Conservation (phyloP, 2,888 invertebrate genomes). For the Dicyrtomina minuta region DNA sequence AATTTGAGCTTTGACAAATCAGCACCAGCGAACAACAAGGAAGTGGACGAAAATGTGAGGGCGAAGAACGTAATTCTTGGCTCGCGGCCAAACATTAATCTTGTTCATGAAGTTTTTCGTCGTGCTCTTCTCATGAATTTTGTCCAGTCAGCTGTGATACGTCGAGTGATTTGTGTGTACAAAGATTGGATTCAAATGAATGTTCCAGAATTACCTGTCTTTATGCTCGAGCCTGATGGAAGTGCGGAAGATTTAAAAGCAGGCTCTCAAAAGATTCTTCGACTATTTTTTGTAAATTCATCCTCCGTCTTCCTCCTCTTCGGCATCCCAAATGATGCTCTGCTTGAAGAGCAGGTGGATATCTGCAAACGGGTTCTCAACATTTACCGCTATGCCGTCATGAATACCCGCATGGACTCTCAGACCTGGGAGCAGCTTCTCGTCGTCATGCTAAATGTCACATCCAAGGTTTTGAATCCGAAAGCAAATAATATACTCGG, state of each 20-base stretch:
- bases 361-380: slow-evolving; percentile 93
- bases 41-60: slow-evolving; percentile 51
- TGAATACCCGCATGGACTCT: slow-evolving; percentile 91
- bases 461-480: slow-evolving; percentile 81
- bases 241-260: slow-evolving; percentile 65
- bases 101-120: slow-evolving; percentile 89
- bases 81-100: slow-evolving; percentile 87
- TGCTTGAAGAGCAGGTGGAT: slow-evolving; percentile 90
- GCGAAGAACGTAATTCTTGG: slow-evolving; percentile 77
- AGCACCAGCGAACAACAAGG: slow-evolving; percentile 29
- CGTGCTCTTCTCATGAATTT: slow-evolving; percentile 91
- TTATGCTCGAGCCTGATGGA: slow-evolving; percentile 65
- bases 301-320: slow-evolving; percentile 88
- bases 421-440: slow-evolving; percentile 90
- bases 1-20: neutral
- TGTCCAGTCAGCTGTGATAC: slow-evolving; percentile 80
- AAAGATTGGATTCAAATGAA: slow-evolving; percentile 93
- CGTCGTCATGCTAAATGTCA: slow-evolving; percentile 84
- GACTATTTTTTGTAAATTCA: slow-evolving; percentile 91
- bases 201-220: slow-evolving; percentile 75
- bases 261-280: slow-evolving; percentile 74
- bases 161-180: slow-evolving; percentile 87
- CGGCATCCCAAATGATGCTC: slow-evolving; percentile 54
- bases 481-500: slow-evolving; percentile 65
- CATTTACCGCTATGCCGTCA: slow-evolving; percentile 94